Evolutionary conservation across 2,888 invertebrate species (phyloP), one percentile per base, ranked within the genome.

Genomic region (Colletes collaris): DNA sequence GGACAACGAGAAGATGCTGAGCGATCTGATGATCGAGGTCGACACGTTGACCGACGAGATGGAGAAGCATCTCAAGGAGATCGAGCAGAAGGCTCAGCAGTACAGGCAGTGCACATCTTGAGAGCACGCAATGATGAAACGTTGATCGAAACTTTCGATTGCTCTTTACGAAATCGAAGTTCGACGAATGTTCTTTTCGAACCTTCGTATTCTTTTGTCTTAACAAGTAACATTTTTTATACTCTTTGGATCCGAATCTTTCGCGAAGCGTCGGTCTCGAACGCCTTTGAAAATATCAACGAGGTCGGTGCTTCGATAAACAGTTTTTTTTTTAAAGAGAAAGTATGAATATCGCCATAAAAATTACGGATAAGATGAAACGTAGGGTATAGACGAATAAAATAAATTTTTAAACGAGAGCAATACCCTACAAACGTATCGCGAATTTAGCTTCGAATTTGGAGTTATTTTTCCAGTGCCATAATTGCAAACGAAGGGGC

Each of bases 1-100:
- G 80, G 94, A 95, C 68, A 95, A 96, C 88, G 96, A 96, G 87
- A 94, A 94, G 66, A 94, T 94, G 72, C 92, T 97, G 65, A 93
- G 93, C 58, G 93, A 94, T 67, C 93, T 97, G 68, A 95, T 95
- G 86, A 92, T 92, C 1, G 93, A 94, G 76, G 95, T 97, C 58
- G 94, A 95, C 72, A 93, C 93, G 4, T 93, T 97, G 19, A 96
- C 95, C 66, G 90, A 89, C 3, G 94, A 95, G 90, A 96, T 97
- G 95, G 93, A 94, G 69, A 90, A 91, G 27, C 95, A 96, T 89
- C 93, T 96, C 64, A 91, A 89, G 35, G 93, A 93, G 66, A 96
- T 97, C 82, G 95, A 95, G 86, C 89, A 90, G 59, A 94, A 94
- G 87, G 95, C 96, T 40, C 95, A 95, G 79, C 93, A 94, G 84